A percentile compares a stretch with the other conserved stretches of the same genome.
phyloP scores from a whole-genome alignment of 1,140 invertebrate genomes.

The Drosophila bipectinata region DNA sequence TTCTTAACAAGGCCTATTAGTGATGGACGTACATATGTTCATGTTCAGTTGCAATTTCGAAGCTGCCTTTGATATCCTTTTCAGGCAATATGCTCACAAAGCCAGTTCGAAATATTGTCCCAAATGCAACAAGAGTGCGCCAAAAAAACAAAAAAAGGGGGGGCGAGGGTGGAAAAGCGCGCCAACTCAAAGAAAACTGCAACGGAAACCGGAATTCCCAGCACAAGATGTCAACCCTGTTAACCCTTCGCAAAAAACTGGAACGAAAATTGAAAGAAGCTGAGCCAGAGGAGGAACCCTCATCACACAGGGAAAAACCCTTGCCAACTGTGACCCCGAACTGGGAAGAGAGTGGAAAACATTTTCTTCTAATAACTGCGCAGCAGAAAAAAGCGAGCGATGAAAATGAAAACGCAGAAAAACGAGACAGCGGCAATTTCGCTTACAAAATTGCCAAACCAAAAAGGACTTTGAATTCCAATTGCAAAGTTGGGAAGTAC shows the following conservation, averaged over 20 bases:
- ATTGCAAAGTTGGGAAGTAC: slow-evolving; percentile 56
- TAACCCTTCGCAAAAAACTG: slow-evolving; percentile 44
- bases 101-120: slow-evolving; percentile 33
- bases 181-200: slow-evolving; percentile 72
- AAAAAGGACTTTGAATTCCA: slow-evolving; percentile 81
- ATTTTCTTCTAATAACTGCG: slow-evolving; percentile 80
- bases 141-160: slow-evolving; percentile 3
- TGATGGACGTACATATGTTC: not conserved
- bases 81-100: slow-evolving; percentile 29
- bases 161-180: slow-evolving; percentile 28
- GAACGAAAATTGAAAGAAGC: slow-evolving; percentile 44
- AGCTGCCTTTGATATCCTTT: slow-evolving; percentile 6
- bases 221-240: slow-evolving; percentile 75
- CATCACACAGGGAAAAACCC: slow-evolving; percentile 60
- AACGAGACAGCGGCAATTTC: slow-evolving; percentile 81
- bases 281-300: slow-evolving; percentile 59
- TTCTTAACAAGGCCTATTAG: not conserved
- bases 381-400: slow-evolving; percentile 48
- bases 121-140: slow-evolving; percentile 34
- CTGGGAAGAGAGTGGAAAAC: slow-evolving; percentile 50
- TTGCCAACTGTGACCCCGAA: slow-evolving; percentile 68
- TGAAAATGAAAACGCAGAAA: slow-evolving; percentile 58
- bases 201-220: slow-evolving; percentile 79
- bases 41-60: not conserved
- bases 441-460: slow-evolving; percentile 81